Base-by-base conservation (phyloP, 2,888 invertebrate species). In the Syrista parreyssii region DNA sequence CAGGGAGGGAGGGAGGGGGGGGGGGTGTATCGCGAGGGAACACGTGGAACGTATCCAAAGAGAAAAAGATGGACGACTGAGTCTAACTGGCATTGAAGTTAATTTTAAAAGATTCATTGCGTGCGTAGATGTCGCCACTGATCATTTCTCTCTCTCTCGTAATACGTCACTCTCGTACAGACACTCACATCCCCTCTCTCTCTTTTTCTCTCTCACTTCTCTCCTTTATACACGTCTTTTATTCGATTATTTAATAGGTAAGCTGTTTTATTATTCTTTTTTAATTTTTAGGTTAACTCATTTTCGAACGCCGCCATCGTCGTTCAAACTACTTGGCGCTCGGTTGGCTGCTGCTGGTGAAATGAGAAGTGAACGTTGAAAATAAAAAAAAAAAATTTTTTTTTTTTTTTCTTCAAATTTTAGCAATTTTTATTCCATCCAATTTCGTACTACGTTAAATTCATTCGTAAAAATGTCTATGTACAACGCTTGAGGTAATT, bases 191-290 rank as follows among this genome's bases (percentile, higher is more conserved):
- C 36, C 12, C 35, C 35, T 81, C 77, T 81, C 76, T 76, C 79
- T 79, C 35, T 81, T 78, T 81, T 76, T 76, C 79, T 79, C 75
- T 74, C 79, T 75, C 80, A 72, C 75, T 76, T 73, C 69, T 76
- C 40, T 35, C 73, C 74, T 68, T 33, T 2, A 55, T 55, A 15
- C 23, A 55, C 40, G 40, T 55, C 15, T 55, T 55, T 15, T 55
- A 55, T 55, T 55, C 23, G 2, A 55, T 55, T 55, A 55, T 55
- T 55, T 23, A 55, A 15, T 55, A 55, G 40, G 23, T 55, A 55
- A 55, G 40, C 40, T 55, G 40, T 55, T 55, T 40, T 55, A 55
- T 23, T 15, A 12, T 36, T 36, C 12, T 40, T 23, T 40, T 55
- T 55, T 36, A 36, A 9, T 55, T 40, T 55, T 55, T 40, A 55